Evolutionary conservation across 2,113 vertebrate species (phyloP), one percentile per base, ranked within the genome.

Genomic region (Antigone vipio): DNA sequence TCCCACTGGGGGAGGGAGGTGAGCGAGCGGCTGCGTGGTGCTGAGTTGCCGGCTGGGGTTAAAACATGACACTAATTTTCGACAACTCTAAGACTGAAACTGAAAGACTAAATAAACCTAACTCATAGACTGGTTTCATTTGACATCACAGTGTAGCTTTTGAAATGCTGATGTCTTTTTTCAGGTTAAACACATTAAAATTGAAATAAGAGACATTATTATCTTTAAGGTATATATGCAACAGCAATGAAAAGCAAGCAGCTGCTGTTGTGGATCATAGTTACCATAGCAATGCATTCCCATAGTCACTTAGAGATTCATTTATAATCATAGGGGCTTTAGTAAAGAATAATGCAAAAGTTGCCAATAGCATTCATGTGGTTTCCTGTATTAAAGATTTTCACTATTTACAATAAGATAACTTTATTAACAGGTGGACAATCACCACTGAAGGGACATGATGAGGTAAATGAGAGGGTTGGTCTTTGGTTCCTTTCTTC

Each of bases 231-330:
- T 83, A 87, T 62, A 85, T 60, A 62, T 64, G 82, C 62, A 93
- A 81, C 13, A 88, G 79, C 71, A 85, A 49, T 58, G 67, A 88
- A 91, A 81, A 95, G 66, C 52, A 81, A 84, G 76, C 85, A 93
- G 94, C 88, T 96, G 92, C 88, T 96, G 71, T 91, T 93, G 76
- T 94, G 94, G 73, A 56, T 95, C 76, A 67, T 4, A 69, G 97
- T 97, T 97, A 92, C 97, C 96, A 97, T 97, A 96, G 97, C 91
- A 97, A 97, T 97, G 59, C 80, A 85, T 90, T 94, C 50, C 85
- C 87, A 87, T 32, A 96, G 91, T 78, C 76, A 93, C 86, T 92
- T 87, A 68, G 49, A 90, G 79, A 91, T 78, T 92, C 58, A 86
- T 93, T 97, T 96, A 72, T 85, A 89, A 94, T 81, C 92, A 83